These are phyloP conservation scores for Spodoptera picta DNA, from an alignment of 2,888 invertebrate genomes.

Conservation along the genomic window DNA sequence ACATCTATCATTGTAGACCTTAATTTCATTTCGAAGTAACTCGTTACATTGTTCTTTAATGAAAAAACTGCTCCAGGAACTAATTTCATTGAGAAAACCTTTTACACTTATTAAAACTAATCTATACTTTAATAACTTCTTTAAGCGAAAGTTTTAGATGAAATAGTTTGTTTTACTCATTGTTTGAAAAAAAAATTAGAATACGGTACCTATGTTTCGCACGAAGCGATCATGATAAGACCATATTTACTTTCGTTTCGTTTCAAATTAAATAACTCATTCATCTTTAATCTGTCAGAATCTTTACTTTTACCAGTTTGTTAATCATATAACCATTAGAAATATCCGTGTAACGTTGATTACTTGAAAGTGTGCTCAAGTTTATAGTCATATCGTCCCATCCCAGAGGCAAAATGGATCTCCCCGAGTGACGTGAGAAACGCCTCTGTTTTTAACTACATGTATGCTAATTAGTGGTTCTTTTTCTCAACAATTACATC, in stretches of 20 bases:
- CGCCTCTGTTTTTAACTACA: not conserved
- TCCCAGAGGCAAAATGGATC: constrained; percentile 22
- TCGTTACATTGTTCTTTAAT: constrained; percentile 7
- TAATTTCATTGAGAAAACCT: constrained; percentile 9
- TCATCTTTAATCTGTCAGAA: constrained; percentile 62
- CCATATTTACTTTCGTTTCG: constrained; percentile 65
- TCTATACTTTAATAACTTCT: constrained; percentile 20
- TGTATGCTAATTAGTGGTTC: too few relatives aligned
- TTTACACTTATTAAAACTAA: constrained; percentile 4
- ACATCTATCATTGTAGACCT: constrained; percentile 29
- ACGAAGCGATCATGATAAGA: constrained; percentile 58
- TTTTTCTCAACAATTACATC: too few relatives aligned
- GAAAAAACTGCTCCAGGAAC: not conserved
- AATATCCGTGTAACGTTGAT: constrained; percentile 52
- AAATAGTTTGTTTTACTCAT: constrained; percentile 61
- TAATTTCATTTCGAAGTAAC: constrained; percentile 23
- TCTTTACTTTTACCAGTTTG: constrained; percentile 53
- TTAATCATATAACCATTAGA: constrained; percentile 59
- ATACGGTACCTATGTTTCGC: constrained; percentile 60
- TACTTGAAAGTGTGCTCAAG: constrained; percentile 47
- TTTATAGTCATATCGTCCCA: constrained; percentile 18
- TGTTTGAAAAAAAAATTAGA: constrained; percentile 54
- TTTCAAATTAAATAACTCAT: constrained; percentile 70
- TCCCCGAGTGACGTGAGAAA: constrained; percentile 26
- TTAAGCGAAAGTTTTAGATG: constrained; percentile 62